Evolutionary conservation across 2,888 invertebrate species (phyloP).

Genomic region (Fragum sueziense): DNA sequence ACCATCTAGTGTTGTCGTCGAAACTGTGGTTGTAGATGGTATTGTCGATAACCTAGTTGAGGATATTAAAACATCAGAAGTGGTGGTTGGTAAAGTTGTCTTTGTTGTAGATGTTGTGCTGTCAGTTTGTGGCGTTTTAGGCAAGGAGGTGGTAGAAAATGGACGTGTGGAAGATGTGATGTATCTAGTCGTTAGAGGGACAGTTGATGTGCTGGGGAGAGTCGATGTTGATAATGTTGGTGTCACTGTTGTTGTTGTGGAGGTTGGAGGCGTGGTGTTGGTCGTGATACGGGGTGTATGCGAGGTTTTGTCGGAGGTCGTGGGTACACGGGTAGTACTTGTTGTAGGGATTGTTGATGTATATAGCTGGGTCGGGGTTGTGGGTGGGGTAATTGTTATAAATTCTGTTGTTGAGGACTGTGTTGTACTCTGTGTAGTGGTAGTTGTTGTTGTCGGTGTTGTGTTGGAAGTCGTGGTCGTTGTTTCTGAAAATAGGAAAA

Average conservation of each 20-base stretch:
- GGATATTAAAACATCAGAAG: too few species aligned
- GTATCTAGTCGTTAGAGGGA: too few species aligned
- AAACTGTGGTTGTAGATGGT: not conserved
- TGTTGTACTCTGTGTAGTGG: not conserved
- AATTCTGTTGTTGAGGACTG: not conserved
- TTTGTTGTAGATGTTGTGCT: not conserved
- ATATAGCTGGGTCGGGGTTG: not conserved
- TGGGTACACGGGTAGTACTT: too few species aligned
- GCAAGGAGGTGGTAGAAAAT: too few species aligned
- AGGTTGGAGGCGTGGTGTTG: not conserved
- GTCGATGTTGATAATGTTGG: not conserved
- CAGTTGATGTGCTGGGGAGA: not conserved
- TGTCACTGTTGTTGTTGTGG: not conserved
- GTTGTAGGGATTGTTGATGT: too few species aligned
- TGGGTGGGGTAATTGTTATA: not conserved
- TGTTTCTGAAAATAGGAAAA: not conserved
- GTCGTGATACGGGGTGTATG: not conserved
- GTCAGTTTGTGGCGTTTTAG: too few species aligned
- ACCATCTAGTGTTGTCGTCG: not conserved
- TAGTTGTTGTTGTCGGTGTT: not conserved
- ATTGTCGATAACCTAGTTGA: not conserved
- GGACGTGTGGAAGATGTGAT: too few species aligned
- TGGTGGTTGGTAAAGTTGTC: too few species aligned
- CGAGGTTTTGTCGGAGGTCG: too few species aligned
- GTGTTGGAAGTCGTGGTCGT: not conserved